Evolutionary conservation across 2,113 vertebrate species (phyloP), one percentile per base, ranked within the genome.

Genomic region (Scophthalmus maximus): DNA sequence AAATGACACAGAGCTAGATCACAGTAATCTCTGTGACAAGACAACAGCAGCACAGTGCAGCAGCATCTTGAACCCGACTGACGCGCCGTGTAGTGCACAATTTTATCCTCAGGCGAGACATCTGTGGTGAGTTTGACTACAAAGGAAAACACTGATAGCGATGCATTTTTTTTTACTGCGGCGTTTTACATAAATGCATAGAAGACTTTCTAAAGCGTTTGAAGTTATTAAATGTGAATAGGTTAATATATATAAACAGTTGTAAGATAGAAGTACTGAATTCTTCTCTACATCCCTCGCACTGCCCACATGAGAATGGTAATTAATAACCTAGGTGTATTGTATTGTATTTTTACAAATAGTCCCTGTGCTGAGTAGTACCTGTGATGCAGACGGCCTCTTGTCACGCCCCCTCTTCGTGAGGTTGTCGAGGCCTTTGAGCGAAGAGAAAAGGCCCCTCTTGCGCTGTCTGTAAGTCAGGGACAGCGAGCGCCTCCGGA

Each of bases 361-460:
- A 20, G 17, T 34, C 29, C 6, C 29, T 22, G 11, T 36, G 15
- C 15, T 51, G 2, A 8, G n/a, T 15, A 9, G 55, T 94, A 97
- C 97, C 96, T 98, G 97, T 17, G 94, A 95, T 53, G 93, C 59
- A 0, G 96, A 97, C 1, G 95, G 95, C 17, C 96, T 92, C 69
- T 96, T 98, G 51, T 98, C 96, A 55, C 95, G 95, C 11, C 95
- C 94, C 77, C 91, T 96, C 76, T 94, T 97, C 3, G 96, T 96
- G 38, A 99, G 87, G 11, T 96, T 97, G 87, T 99, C 97, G 73
- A 98, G 93, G 57, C 96, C 97, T 92, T 98, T 99, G 0, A 98
- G 92, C 0, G 97, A 98, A 22, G 97, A 98, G 91, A 99, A 98
- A 17, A 99, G 91, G 29, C 97, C 93, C 89, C 94, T 94, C 90